Evolutionary conservation across 2,113 vertebrate genomes (phyloP).

Genomic region (Daubentonia madagascariensis): DNA sequence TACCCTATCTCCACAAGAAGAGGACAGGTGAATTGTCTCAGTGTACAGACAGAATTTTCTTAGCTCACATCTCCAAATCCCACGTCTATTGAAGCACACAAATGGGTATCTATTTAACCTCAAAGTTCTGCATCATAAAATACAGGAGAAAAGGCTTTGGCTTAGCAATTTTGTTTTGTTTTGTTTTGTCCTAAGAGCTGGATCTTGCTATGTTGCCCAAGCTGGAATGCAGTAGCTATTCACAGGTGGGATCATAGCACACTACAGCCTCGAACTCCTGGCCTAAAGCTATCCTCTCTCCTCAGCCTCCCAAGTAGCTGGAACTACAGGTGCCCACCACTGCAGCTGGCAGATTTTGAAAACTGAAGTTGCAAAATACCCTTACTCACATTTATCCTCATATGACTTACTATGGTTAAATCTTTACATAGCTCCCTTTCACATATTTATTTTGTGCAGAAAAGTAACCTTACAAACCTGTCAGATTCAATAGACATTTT

Average conservation of each 20-base stretch:
- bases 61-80: neutral
- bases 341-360: neutral
- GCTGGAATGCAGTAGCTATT: neutral
- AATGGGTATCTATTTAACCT: neutral
- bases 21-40: neutral
- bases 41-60: neutral
- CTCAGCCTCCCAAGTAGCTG: neutral
- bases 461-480: neutral
- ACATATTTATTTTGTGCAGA: neutral
- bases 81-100: neutral
- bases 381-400: neutral
- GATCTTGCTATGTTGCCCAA: neutral
- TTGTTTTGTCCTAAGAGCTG: neutral
- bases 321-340: neutral
- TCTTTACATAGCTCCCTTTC: neutral
- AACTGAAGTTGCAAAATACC: neutral
- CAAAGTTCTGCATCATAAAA: neutral
- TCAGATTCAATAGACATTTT: neutral
- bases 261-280: neutral
- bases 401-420: neutral
- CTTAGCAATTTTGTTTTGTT: neutral
- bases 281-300: neutral
- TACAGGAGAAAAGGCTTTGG: neutral
- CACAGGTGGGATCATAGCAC: neutral
- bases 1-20: neutral